phyloP scores from a whole-genome alignment of 2,797 vertebrate species.

The Pogonophryne albipinna region DNA sequence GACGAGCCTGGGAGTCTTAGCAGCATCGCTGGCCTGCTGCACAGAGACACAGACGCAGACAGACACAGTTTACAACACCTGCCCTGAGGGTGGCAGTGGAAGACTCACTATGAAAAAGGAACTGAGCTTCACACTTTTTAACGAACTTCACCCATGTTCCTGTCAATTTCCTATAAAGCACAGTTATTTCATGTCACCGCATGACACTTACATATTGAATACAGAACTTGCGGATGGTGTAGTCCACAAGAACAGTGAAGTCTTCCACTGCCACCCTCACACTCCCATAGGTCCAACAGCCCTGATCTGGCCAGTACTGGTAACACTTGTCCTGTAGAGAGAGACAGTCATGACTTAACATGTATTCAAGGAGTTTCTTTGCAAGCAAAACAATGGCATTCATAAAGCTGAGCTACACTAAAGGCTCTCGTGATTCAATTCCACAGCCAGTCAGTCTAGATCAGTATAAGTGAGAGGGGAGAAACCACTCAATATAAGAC shows the following conservation, averaged over 20 bases:
- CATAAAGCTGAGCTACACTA: slow-evolving; percentile 16
- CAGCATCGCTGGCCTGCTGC: slow-evolving; percentile 89
- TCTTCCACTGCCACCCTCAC: slow-evolving; percentile 94
- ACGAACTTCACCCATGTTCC: not conserved
- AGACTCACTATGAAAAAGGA: slow-evolving; percentile 27
- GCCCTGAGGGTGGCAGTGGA: too few relatives aligned
- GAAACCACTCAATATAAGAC: slow-evolving; percentile 62
- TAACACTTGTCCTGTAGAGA: slow-evolving; percentile 92
- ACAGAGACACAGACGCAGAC: slow-evolving; percentile 69
- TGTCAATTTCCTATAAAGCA: fast-evolving
- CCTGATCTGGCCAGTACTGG: slow-evolving; percentile 98
- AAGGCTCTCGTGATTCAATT: slow-evolving; percentile 57
- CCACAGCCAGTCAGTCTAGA: slow-evolving; percentile 60
- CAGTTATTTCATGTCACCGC: not conserved
- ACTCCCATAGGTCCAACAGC: slow-evolving; percentile 95
- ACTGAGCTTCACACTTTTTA: not conserved
- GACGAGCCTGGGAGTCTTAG: slow-evolving; percentile 89
- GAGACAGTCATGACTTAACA: slow-evolving; percentile 2
- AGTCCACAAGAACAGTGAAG: slow-evolving; percentile 93
- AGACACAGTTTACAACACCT: not conserved
- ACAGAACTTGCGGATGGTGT: slow-evolving; percentile 97
- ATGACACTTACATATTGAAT: slow-evolving; percentile 89
- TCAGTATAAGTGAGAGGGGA: slow-evolving; percentile 15
- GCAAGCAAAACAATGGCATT: slow-evolving; percentile 19
- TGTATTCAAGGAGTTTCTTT: slow-evolving; percentile 1